These are phyloP conservation scores for Chondrilla cf. caribensis DNA, from an alignment of 37 sponge, comb jelly and placozoan species.

Conservation along the genomic window DNA sequence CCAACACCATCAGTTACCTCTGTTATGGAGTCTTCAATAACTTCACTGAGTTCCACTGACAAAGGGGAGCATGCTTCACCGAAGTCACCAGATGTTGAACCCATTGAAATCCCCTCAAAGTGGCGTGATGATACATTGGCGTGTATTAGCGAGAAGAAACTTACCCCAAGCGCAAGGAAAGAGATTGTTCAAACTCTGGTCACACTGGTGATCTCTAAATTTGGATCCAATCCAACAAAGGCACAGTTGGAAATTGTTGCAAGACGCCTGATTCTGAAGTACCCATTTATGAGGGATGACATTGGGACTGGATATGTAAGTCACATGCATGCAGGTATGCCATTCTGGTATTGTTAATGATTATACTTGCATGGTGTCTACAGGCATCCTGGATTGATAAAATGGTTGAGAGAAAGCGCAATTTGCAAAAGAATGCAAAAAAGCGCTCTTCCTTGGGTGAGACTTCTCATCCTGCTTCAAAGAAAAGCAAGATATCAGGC, in stretches of 20 bases:
- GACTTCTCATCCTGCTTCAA: background rate
- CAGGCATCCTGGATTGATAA: constrained; percentile 40
- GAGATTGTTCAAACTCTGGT: constrained; percentile 44
- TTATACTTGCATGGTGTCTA: background rate
- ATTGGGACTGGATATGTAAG: constrained; percentile 43
- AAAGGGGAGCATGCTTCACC: no score
- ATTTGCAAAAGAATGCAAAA: background rate
- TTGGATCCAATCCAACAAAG: constrained; percentile 19
- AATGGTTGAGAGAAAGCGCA: constrained; percentile 34
- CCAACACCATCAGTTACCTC: no score
- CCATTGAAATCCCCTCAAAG: constrained; percentile 18
- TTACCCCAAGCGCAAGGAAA: background rate
- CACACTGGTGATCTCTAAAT: constrained; percentile 1
- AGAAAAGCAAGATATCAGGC: background rate
- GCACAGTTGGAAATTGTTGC: constrained; percentile 2
- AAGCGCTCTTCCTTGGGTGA: background rate
- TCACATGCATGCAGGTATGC: background rate
- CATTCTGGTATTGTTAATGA: background rate
- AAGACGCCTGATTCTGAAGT: constrained; percentile 35
- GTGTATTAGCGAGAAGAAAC: constrained; percentile 14
- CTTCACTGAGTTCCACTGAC: no score
- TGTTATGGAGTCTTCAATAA: no score
- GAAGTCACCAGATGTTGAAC: no score
- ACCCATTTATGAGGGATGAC: constrained; percentile 49
- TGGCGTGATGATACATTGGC: constrained; percentile 30